Evolutionary conservation across 2,113 vertebrate species (phyloP), one percentile per base, ranked within the genome.

Genomic region (Nothobranchius kuhntae): DNA sequence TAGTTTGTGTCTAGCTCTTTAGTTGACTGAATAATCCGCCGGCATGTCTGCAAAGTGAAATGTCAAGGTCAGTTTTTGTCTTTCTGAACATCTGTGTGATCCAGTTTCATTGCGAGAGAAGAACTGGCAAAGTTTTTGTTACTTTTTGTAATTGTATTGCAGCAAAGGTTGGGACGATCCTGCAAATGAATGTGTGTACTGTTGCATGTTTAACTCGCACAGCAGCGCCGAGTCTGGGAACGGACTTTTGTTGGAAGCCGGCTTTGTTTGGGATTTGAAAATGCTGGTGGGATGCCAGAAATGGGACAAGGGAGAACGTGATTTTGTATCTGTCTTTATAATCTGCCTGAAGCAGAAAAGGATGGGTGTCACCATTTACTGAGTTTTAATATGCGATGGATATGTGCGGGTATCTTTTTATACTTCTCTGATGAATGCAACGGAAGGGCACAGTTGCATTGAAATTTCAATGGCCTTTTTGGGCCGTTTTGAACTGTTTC

Each of bases 21-120:
- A 81, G 56, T 83, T 72, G 81, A 87, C 75, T 86, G 84, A 88
- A 85, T 82, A 90, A 84, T 84, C 81, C 73, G 70, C 71, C 88
- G 87, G 83, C 83, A 89, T 91, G 91, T 88, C 61, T 47, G 60
- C 67, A 11, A 78, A 81, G 75, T 68, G 68, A 92, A 92, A 92
- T 92, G 88, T 86, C 91, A 93, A 92, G 89, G 91, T 91, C 86
- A 83, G 83, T 73, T 84, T 51, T 90, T 84, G 78, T 78, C 73
- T 83, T 30, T 68, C 40, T 54, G 11, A 53, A 86, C 84, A 84
- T 71, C 58, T 52, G 51, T 77, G 54, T 75, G 65, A 48, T 75
- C 26, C 44, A 83, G 63, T 81, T 57, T 47, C 17, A 12, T 35
- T 9, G 26, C 35, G 13, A 62, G 47, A 58, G 51, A 74, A 56